Evolutionary conservation across 2,888 invertebrate genomes (phyloP), one percentile per base, ranked within the genome.

Genomic region (Matsumyia berberina): DNA sequence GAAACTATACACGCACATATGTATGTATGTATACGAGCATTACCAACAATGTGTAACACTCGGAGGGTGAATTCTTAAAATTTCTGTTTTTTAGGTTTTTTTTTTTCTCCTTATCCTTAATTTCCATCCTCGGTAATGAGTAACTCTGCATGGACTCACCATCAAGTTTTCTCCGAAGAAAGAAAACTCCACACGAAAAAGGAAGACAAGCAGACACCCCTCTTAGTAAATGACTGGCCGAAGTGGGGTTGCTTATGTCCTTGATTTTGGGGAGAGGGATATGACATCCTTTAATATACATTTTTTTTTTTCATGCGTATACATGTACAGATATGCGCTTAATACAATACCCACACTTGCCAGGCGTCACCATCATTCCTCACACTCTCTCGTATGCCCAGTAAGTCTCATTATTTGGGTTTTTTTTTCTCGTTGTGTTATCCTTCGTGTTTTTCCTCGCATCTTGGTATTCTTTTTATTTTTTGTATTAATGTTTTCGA

Each of bases 51-150:
- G 31, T 39, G 58, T 58, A 62, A 37, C 72, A 57, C 55, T 64
- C 29, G n/a, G 73, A 73, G 79, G 79, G 79, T 79, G 73, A 51
- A 55, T 70, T 70, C 46, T 55, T 42, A 31, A 46, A 62, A 62
- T 58, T 69, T 12, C 7, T 19, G 8, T n/a, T n/a, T n/a, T n/a
- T n/a, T n/a, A 8, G 7, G 4, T 49, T 7, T 46, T 62, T 46
- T 17, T 33, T 49, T 37, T 49, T 29, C 12, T 39, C 33, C 49
- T 79, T 79, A 60, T 79, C 66, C 79, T 53, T 79, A 79, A 79
- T 79, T 73, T 79, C 37, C 66, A 79, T 79, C 51, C 46, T 73
- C 42, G 66, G 66, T 79, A 79, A 79, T 79, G 79, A 79, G 79
- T 79, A 67, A 73, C 58, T 57, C 58, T 79, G 79, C 73, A 66